These are phyloP conservation scores for Eulemur mongoz DNA, from an alignment of 2,797 vertebrate species.

Conservation along the genomic window DNA sequence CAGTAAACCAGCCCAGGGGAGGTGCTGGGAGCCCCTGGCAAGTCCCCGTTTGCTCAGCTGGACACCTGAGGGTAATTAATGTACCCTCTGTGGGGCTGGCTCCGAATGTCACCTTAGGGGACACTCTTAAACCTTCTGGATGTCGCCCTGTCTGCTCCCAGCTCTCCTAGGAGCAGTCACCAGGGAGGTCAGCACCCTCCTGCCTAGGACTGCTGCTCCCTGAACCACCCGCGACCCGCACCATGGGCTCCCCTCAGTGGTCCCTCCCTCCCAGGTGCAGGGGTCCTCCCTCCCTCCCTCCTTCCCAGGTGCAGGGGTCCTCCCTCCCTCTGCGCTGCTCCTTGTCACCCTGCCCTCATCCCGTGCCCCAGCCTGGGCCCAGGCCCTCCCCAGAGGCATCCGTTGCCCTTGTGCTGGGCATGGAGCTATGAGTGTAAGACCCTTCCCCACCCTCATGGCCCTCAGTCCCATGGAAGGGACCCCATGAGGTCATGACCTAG, in stretches of 20 bases:
- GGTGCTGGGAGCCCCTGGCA: rapidly evolving
- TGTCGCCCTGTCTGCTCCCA: neutral
- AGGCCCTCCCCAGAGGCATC: neutral
- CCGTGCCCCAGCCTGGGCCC: rapidly evolving
- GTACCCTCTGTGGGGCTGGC: rapidly evolving
- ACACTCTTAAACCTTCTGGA: rapidly evolving
- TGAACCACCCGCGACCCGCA: neutral
- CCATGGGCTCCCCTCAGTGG: rapidly evolving
- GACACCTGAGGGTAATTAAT: rapidly evolving
- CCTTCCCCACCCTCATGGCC: too few species aligned
- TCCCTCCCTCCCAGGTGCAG: neutral
- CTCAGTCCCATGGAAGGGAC: neutral
- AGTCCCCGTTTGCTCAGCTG: neutral
- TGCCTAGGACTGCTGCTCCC: neutral
- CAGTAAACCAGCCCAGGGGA: neutral
- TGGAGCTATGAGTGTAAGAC: rapidly evolving
- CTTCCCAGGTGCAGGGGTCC: neutral
- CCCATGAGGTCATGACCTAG: rapidly evolving
- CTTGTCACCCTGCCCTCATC: neutral
- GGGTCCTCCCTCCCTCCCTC: neutral
- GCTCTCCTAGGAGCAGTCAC: rapidly evolving
- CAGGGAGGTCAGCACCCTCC: neutral
- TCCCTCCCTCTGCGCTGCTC: neutral
- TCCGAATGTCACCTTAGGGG: rapidly evolving
- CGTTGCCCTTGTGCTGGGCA: neutral